phyloP scores from a whole-genome alignment of 2,888 invertebrate species.

The Apotomis capreana region DNA sequence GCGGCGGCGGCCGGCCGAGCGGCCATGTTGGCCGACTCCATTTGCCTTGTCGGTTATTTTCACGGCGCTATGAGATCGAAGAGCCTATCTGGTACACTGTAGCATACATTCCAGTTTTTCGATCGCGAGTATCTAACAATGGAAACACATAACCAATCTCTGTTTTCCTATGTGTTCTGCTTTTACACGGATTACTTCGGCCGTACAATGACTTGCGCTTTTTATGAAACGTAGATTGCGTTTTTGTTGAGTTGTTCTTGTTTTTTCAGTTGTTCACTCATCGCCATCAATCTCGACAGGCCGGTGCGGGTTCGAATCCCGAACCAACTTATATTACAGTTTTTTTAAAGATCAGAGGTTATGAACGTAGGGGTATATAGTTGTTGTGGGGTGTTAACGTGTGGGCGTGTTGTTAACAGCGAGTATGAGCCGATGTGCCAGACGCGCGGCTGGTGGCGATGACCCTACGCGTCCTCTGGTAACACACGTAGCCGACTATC shows the following conservation, averaged over 20 bases:
- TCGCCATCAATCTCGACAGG: constrained; percentile 48
- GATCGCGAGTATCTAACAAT: not conserved
- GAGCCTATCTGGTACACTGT: constrained; percentile 45
- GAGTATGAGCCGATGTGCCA: constrained; percentile 72
- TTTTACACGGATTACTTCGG: constrained; percentile 8
- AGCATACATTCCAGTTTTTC: constrained; percentile 1
- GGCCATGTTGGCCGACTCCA: constrained; percentile 11
- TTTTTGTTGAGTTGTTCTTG: constrained; percentile 46
- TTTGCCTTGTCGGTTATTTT: constrained; percentile 30
- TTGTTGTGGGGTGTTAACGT: constrained; percentile 41
- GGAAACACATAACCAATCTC: constrained; percentile 18
- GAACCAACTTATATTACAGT: not conserved
- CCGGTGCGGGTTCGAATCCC: constrained; percentile 27
- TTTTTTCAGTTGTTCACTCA: constrained; percentile 53
- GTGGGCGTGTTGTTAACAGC: constrained; percentile 67
- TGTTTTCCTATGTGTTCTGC: not conserved
- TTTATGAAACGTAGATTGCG: constrained; percentile 12
- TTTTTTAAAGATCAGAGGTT: too few species aligned
- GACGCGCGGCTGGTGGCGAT: constrained; percentile 69
- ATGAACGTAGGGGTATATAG: not conserved
- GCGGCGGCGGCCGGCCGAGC: constrained; percentile 35
- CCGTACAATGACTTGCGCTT: not conserved
- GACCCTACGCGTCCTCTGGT: constrained; percentile 70
- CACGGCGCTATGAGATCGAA: constrained; percentile 54
- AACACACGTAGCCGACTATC: constrained; percentile 49